These are phyloP conservation scores for Bombus cullumanus DNA, from an alignment of 1,140 invertebrate genomes.

Conservation along the genomic window DNA sequence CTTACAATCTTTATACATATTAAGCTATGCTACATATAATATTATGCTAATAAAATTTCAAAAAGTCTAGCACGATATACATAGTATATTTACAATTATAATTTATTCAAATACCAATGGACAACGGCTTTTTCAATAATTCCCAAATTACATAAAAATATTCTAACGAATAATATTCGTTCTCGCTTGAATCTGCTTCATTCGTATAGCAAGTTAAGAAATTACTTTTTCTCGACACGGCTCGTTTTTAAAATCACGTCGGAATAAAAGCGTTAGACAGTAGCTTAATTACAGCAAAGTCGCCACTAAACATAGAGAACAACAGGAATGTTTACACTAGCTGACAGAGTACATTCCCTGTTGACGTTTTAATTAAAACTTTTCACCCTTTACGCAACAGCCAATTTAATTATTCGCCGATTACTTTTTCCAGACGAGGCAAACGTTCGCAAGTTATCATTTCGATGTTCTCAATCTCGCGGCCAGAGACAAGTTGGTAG, in stretches of 20 bases:
- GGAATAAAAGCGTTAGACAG: conserved; percentile 1
- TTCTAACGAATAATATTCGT: background rate
- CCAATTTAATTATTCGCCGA: conserved; percentile 9
- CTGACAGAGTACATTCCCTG: background rate
- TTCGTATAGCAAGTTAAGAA: background rate
- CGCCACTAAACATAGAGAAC: too few species aligned
- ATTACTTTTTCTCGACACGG: too few species aligned
- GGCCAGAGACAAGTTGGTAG: background rate
- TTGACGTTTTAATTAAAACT: conserved; percentile 23
- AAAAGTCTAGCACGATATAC: too few species aligned
- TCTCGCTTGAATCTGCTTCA: background rate
- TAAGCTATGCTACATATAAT: too few species aligned
- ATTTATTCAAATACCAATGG: too few species aligned
- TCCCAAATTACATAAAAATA: background rate
- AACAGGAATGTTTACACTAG: background rate
- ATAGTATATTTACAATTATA: too few species aligned
- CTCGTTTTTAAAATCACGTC: background rate
- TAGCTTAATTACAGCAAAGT: background rate
- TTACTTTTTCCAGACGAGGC: background rate
- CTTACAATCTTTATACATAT: too few species aligned
- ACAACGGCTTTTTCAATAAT: background rate
- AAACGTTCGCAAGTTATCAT: conserved; percentile 5
- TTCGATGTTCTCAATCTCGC: background rate
- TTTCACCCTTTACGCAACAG: background rate
- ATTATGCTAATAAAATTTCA: too few species aligned